Evolutionary conservation across 2,888 invertebrate genomes (phyloP).

Genomic region (Helicoverpa assulta): DNA sequence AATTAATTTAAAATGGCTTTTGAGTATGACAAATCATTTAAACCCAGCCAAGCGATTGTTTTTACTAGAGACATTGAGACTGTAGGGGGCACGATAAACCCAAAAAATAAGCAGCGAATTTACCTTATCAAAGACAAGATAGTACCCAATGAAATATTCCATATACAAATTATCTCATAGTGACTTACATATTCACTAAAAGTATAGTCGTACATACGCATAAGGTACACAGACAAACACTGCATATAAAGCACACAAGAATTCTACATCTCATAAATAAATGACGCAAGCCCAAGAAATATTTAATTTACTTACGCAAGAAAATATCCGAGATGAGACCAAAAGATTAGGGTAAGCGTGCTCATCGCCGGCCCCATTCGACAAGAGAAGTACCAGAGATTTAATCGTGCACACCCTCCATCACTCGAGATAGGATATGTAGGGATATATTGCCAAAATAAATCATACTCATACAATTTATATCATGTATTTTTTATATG

Average conservation of each 20-base stretch:
- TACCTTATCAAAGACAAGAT: too few relatives aligned
- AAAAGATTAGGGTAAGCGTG: constrained; percentile 30
- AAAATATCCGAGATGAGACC: constrained; percentile 29
- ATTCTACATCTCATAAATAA: constrained; percentile 5
- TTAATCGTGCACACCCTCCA: constrained; percentile 51
- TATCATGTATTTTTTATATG: constrained; percentile 35
- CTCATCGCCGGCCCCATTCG: constrained; percentile 20
- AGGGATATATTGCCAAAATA: constrained; percentile 46
- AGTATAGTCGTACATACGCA: too few relatives aligned
- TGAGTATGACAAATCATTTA: too few relatives aligned
- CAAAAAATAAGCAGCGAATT: too few relatives aligned
- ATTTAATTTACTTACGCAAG: constrained; percentile 40
- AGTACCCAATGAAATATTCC: too few relatives aligned
- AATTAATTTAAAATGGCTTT: too few relatives aligned
- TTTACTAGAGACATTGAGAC: too few relatives aligned
- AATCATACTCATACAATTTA: constrained; percentile 41
- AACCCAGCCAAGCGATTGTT: too few relatives aligned
- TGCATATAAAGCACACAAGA: not conserved
- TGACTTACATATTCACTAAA: too few relatives aligned
- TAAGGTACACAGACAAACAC: not conserved
- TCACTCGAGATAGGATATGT: constrained; percentile 33
- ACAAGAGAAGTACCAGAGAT: constrained; percentile 45
- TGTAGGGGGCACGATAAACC: too few relatives aligned
- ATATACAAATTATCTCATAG: too few relatives aligned
- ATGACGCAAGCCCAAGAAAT: constrained; percentile 26